Evolutionary conservation across 2,113 vertebrate genomes (phyloP).

Genomic region (Puffinus mauretanicus): DNA sequence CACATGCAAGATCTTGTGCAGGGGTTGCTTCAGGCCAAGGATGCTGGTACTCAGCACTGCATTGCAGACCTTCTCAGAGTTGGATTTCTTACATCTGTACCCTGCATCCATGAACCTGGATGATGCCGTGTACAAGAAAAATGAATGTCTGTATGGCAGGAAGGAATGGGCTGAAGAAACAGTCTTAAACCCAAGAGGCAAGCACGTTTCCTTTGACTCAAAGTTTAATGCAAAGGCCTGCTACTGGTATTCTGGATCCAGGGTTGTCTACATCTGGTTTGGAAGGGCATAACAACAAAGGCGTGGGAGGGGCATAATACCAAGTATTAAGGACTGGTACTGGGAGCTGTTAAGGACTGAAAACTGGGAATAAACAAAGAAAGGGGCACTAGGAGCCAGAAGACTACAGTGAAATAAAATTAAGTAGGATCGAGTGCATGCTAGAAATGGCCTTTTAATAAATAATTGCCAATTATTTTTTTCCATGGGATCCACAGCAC

Average conservation of each 20-base stretch:
- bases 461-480: not conserved
- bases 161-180: not conserved
- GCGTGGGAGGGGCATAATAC: not conserved
- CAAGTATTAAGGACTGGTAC: not conserved
- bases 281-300: not conserved
- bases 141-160: not conserved
- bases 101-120: not conserved
- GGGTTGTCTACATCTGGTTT: not conserved
- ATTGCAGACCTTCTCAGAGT: not conserved
- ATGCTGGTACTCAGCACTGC: not conserved
- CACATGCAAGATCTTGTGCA: not conserved
- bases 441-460: not conserved
- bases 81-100: not conserved
- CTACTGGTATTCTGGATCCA: not conserved
- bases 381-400: not conserved
- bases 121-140: not conserved
- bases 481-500: not conserved
- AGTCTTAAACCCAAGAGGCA: not conserved
- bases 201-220: not conserved
- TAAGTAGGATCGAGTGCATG: fast-evolving
- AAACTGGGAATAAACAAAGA: not conserved
- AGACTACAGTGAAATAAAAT: not conserved
- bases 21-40: not conserved
- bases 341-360: not conserved
- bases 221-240: not conserved